phyloP scores from a whole-genome alignment of 2,113 vertebrate species.

The Noctilio leporinus region DNA sequence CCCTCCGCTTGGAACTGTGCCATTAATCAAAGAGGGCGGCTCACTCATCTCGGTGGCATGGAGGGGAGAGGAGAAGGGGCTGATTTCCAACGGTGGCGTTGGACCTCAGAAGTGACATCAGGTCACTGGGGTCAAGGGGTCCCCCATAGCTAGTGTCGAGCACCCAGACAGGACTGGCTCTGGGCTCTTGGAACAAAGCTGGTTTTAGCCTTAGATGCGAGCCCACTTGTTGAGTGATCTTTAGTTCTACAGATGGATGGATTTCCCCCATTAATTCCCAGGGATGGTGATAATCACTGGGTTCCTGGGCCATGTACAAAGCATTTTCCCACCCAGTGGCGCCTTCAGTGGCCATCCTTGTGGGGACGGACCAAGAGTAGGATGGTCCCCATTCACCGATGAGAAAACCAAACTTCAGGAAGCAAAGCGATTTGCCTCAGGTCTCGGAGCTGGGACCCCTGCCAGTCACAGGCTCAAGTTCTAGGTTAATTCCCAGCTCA shows the following conservation, averaged over 20 bases:
- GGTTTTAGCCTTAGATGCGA: not conserved
- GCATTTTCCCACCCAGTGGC: not conserved
- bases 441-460: not conserved
- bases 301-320: not conserved
- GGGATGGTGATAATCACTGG: fast-evolving
- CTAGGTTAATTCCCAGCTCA: not conserved
- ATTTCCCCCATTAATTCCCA: not conserved
- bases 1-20: conserved; percentile 65
- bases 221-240: not conserved
- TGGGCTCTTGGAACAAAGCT: not conserved
- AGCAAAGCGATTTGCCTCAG: not conserved
- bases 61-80: not conserved
- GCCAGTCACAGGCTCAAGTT: not conserved
- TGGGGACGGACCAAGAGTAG: too few relatives aligned
- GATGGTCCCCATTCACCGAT: not conserved
- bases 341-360: not conserved
- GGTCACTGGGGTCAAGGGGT: not conserved
- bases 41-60: not conserved
- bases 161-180: fast-evolving
- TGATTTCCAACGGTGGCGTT: not conserved
- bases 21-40: conserved; percentile 39
- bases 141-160: fast-evolving
- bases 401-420: not conserved
- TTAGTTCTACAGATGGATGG: fast-evolving
- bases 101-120: not conserved